Evolutionary conservation across 2,888 invertebrate genomes (phyloP).

Genomic region (Nemoura dubitans): DNA sequence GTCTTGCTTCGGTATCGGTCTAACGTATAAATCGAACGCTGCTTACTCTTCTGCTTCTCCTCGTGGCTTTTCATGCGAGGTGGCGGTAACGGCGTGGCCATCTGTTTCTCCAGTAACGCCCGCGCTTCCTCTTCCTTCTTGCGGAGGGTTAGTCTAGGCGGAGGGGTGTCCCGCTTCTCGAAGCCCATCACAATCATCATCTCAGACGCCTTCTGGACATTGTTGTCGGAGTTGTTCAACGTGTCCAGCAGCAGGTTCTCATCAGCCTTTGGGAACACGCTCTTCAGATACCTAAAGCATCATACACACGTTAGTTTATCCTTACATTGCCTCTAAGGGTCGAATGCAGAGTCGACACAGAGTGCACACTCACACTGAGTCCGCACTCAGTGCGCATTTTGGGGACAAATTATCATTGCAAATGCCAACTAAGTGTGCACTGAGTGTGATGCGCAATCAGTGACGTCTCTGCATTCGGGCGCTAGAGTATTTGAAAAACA

Average conservation of each 20-base stretch:
- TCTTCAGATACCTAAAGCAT: conserved; percentile 82
- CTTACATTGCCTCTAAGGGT: background rate
- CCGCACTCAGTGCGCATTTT: no score
- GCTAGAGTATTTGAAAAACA: no score
- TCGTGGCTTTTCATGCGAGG: conserved; percentile 73
- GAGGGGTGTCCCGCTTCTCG: conserved; percentile 75
- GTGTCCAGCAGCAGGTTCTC: conserved; percentile 87
- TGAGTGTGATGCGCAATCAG: no score
- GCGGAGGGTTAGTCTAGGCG: conserved; percentile 64
- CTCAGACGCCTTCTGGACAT: conserved; percentile 88
- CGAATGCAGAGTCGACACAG: no score
- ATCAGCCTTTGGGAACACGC: conserved; percentile 89
- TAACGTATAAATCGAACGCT: background rate
- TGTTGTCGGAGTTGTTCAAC: conserved; percentile 86
- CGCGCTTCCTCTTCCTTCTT: conserved; percentile 59
- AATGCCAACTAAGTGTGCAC: no score
- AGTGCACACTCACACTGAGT: no score
- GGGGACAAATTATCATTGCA: no score
- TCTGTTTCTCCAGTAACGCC: conserved; percentile 50
- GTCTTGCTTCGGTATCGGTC: no score
- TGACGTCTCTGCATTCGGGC: no score
- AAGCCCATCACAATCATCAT: conserved; percentile 83
- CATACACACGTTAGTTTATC: background rate
- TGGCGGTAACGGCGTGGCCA: conserved; percentile 63
- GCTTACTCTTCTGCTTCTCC: conserved; percentile 73